Percentiles rank a stretch among this genome's conserved stretches.
Evolutionary conservation across 2,888 invertebrate species (phyloP).

Genomic region (Zaprionus lineosus): DNA sequence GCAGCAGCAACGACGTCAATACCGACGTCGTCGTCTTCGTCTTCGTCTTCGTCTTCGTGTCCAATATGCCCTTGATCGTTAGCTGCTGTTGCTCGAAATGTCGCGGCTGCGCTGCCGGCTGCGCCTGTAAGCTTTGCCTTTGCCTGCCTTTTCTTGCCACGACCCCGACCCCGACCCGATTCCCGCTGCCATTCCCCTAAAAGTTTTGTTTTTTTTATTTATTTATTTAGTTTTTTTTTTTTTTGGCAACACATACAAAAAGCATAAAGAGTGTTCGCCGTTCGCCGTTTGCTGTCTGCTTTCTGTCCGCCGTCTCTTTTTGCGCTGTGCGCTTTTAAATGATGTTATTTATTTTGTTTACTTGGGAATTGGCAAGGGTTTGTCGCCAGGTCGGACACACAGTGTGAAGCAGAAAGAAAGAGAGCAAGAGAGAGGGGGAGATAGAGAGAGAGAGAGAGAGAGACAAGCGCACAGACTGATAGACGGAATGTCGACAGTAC

Average conservation of each 20-base stretch:
- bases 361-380: slow-evolving; percentile 65
- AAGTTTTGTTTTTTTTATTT: too few species aligned
- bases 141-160: slow-evolving; percentile 35
- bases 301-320: slow-evolving; percentile 20
- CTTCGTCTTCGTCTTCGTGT: slow-evolving; percentile 56
- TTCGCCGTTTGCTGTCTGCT: slow-evolving; percentile 4
- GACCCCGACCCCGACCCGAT: not conserved
- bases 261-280: slow-evolving; percentile 43
- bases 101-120: slow-evolving; percentile 40
- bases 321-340: slow-evolving; percentile 48
- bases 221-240: too few species aligned
- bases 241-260: slow-evolving; percentile 19
- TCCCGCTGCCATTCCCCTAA: too few species aligned
- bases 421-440: too few species aligned
- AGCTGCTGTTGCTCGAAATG: slow-evolving; percentile 53
- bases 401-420: too few species aligned
- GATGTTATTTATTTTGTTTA: slow-evolving; percentile 68
- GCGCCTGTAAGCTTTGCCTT: slow-evolving; percentile 60
- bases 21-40: slow-evolving; percentile 14
- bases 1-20: slow-evolving; percentile 12
- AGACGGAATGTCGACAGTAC: slow-evolving; percentile 36
- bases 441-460: too few species aligned
- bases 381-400: slow-evolving; percentile 37
- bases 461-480: too few species aligned
- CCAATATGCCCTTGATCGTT: slow-evolving; percentile 80